phyloP scores from a whole-genome alignment of 1,140 invertebrate genomes.

The Paraescarpia echinospica region DNA sequence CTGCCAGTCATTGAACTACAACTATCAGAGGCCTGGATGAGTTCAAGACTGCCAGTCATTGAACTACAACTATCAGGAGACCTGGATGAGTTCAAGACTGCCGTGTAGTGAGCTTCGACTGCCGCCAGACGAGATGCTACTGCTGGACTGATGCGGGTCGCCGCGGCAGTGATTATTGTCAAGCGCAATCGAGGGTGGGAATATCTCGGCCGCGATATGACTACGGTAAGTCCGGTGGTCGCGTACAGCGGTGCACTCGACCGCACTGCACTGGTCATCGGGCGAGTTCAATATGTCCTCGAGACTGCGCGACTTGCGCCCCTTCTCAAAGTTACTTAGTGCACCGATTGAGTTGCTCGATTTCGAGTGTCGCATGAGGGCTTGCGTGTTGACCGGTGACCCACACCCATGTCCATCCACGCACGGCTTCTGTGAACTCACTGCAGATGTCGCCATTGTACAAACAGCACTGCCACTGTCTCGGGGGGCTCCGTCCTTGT shows the following conservation, averaged over 20 bases:
- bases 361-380: neutral
- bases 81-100: conserved; percentile 55
- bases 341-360: neutral
- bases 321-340: neutral
- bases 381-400: neutral
- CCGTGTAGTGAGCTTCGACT: conserved; percentile 54
- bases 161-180: conserved; percentile 41
- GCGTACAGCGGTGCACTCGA: neutral
- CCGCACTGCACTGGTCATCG: neutral
- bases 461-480: neutral
- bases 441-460: neutral
- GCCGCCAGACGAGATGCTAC: conserved; percentile 52
- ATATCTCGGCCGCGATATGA: neutral
- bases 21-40: neutral
- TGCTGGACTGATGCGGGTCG: conserved; percentile 52
- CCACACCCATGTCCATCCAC: conserved; percentile 7
- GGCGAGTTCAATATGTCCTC: conserved; percentile 50
- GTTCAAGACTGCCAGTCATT: neutral
- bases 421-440: neutral
- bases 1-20: neutral
- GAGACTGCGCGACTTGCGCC: conserved; percentile 52
- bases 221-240: neutral
- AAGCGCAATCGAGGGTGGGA: neutral
- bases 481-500: neutral
- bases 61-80: conserved; percentile 38